Evolutionary conservation across 2,797 vertebrate genomes (phyloP).

Genomic region (Amphiprion clarkii): DNA sequence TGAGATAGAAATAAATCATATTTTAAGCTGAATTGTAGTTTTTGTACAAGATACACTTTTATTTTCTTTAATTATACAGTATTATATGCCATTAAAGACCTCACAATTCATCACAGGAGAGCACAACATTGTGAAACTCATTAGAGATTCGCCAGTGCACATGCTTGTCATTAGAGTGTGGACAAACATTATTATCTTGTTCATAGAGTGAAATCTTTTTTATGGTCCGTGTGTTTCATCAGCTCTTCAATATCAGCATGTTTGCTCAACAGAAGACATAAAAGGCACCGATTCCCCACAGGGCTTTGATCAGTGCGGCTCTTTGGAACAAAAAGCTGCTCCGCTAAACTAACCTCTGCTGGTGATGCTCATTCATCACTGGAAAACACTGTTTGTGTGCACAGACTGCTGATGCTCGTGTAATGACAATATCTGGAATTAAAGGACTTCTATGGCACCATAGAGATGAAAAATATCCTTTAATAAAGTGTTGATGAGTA

Average conservation of each 20-base stretch:
- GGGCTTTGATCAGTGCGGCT: constrained; percentile 47
- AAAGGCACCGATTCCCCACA: constrained; percentile 7
- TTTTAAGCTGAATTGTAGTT: too few species aligned
- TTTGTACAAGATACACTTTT: too few species aligned
- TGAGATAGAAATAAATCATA: too few species aligned
- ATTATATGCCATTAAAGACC: too few species aligned
- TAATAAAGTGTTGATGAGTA: neutral
- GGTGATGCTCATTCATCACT: constrained; percentile 1
- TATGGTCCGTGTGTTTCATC: constrained; percentile 2
- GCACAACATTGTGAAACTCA: neutral
- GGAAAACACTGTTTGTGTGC: neutral
- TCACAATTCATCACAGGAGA: neutral
- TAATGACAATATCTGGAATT: neutral
- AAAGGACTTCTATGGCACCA: neutral
- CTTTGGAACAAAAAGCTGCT: constrained; percentile 56
- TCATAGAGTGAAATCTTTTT: constrained; percentile 19
- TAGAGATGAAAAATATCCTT: neutral
- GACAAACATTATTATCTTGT: constrained; percentile 29
- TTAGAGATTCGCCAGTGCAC: neutral
- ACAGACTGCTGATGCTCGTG: neutral
- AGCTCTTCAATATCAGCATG: constrained; percentile 52
- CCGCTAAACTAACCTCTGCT: constrained; percentile 11
- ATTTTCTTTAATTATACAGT: too few species aligned
- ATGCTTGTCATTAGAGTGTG: constrained; percentile 17
- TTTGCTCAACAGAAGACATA: constrained; percentile 51